phyloP scores from a whole-genome alignment of 2,113 vertebrate genomes.

The Tautogolabrus adspersus region DNA sequence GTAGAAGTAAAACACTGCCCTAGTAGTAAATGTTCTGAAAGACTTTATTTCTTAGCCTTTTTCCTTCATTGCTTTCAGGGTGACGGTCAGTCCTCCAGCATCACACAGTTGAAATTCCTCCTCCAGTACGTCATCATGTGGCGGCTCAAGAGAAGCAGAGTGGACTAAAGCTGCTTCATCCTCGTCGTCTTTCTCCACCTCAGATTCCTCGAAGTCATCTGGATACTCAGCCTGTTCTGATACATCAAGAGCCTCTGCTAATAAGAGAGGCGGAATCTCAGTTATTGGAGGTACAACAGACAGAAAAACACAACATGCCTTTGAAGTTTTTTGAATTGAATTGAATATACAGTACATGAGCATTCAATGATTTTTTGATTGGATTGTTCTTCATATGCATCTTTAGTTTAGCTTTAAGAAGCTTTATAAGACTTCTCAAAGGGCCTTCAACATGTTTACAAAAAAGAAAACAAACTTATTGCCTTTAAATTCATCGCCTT shows the following conservation, averaged over 20 bases:
- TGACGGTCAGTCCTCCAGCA: conserved; percentile 64
- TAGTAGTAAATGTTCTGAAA: background rate
- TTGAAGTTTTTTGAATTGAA: no score
- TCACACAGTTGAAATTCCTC: conserved; percentile 75
- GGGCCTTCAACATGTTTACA: no score
- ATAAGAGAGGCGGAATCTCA: background rate
- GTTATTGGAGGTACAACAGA: no score
- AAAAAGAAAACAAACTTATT: no score
- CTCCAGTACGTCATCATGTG: conserved; percentile 58
- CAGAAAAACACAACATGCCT: no score
- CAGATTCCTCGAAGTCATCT: conserved; percentile 85
- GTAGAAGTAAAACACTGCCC: no score
- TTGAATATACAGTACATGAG: no score
- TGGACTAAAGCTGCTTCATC: conserved; percentile 62
- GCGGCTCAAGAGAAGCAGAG: conserved; percentile 42
- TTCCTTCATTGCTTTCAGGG: conserved; percentile 76
- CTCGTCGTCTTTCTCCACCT: conserved; percentile 66
- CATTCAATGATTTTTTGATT: no score
- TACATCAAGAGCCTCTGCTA: conserved; percentile 42
- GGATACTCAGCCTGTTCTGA: conserved; percentile 75
- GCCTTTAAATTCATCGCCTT: no score
- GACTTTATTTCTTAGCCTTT: conserved; percentile 59
- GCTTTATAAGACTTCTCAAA: no score
- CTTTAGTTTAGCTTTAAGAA: no score
- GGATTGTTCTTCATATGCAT: no score